A percentile compares a stretch with the other conserved stretches of the same genome.
Evolutionary conservation across 2,888 invertebrate species (phyloP).

Genomic region (Mantis religiosa): DNA sequence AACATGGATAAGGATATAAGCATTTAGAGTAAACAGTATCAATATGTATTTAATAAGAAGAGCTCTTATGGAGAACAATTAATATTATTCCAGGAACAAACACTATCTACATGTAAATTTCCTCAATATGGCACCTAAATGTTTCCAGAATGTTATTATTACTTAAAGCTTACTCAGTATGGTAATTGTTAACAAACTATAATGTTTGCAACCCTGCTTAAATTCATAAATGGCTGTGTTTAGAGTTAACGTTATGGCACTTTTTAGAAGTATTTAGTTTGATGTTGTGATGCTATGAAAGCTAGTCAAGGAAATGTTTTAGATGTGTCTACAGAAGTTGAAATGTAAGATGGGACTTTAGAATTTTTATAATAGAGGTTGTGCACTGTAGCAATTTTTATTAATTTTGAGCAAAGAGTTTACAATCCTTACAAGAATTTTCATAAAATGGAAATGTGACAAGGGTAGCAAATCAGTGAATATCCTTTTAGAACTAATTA

Average conservation of each 20-base stretch:
- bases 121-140: not conserved
- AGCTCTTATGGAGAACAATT: not conserved
- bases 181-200: not conserved
- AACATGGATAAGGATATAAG: not conserved
- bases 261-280: not conserved
- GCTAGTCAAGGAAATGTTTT: not conserved
- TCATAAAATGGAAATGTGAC: too few relatives aligned
- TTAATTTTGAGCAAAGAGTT: too few relatives aligned
- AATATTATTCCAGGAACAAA: not conserved
- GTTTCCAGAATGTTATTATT: not conserved
- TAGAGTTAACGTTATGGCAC: not conserved
- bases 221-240: not conserved
- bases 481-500: too few relatives aligned
- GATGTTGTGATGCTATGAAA: not conserved
- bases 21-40: not conserved
- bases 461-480: too few relatives aligned
- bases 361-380: too few relatives aligned
- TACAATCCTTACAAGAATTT: too few relatives aligned
- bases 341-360: too few relatives aligned
- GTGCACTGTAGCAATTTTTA: too few relatives aligned
- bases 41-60: not conserved
- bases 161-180: not conserved
- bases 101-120: not conserved
- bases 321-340: not conserved
- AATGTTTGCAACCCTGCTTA: not conserved